phyloP scores from a whole-genome alignment of 53 echinoderm and acorn worm genomes.

The Hippasteria phrygiana region DNA sequence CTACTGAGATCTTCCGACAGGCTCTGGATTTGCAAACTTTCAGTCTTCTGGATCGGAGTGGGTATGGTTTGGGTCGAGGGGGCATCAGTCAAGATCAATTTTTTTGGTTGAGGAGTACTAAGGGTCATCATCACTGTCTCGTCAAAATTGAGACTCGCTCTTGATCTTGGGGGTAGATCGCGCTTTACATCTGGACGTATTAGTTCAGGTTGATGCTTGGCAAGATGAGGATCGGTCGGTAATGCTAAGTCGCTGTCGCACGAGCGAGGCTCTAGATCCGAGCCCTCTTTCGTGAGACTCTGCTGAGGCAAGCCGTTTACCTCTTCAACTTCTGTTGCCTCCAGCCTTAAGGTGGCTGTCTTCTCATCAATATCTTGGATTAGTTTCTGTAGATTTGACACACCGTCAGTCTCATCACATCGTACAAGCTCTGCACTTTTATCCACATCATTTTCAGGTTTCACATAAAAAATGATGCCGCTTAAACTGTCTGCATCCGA shows the following conservation, averaged over 20 bases:
- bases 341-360: not conserved
- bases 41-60: not conserved
- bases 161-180: not conserved
- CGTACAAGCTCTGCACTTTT: not conserved
- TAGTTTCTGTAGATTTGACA: not conserved
- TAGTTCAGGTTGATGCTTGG: slow-evolving; percentile 8
- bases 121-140: slow-evolving; percentile 54
- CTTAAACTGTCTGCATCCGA: slow-evolving; percentile 34
- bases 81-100: not conserved
- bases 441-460: not conserved
- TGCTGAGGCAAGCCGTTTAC: not conserved
- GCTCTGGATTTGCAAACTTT: not conserved
- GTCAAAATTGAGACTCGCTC: slow-evolving; percentile 41
- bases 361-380: slow-evolving; percentile 20
- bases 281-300: not conserved
- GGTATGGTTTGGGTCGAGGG: not conserved
- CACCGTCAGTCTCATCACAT: slow-evolving; percentile 3
- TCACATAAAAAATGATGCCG: not conserved
- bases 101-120: slow-evolving; percentile 6
- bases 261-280: not conserved
- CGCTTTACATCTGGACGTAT: slow-evolving; percentile 1
- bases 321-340: not conserved
- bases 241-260: not conserved
- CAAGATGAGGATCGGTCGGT: slow-evolving; percentile 24
- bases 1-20: slow-evolving; percentile 4